Evolutionary conservation across 92 coral and sea anemone species (phyloP).

Genomic region (Parazoanthus atlanticus): DNA sequence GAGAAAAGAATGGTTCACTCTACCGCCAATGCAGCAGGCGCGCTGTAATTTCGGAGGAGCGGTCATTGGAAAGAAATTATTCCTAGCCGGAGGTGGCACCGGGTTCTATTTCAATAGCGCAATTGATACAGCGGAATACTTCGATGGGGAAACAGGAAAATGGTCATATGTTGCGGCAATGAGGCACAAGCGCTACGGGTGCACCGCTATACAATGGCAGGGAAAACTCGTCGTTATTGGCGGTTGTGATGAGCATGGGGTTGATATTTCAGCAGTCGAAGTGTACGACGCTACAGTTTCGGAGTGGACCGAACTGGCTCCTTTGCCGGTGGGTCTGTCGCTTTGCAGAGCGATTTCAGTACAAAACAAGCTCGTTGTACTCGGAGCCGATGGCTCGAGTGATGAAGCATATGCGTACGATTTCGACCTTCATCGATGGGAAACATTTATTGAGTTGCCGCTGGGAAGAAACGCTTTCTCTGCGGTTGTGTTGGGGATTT

Average conservation of each 20-base stretch:
- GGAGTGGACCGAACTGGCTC: slow-evolving; percentile 70
- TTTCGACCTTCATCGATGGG: slow-evolving; percentile 77
- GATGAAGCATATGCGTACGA: slow-evolving; percentile 69
- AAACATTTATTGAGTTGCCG: slow-evolving; percentile 61
- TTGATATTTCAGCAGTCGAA: slow-evolving; percentile 77
- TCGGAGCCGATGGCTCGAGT: slow-evolving; percentile 78
- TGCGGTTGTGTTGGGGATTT: slow-evolving; percentile 70
- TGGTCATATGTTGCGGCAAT: slow-evolving; percentile 78
- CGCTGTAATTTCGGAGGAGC: slow-evolving; percentile 88
- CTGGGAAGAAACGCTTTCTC: slow-evolving; percentile 75
- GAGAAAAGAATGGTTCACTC: slow-evolving; percentile 77
- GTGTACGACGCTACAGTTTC: slow-evolving; percentile 58
- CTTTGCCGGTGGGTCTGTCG: slow-evolving; percentile 70
- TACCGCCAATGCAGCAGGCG: slow-evolving; percentile 67
- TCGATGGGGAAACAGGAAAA: slow-evolving; percentile 76
- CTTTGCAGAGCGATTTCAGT: slow-evolving; percentile 74
- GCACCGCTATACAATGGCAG: slow-evolving; percentile 76
- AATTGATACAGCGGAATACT: slow-evolving; percentile 71
- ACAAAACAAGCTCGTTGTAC: slow-evolving; percentile 69
- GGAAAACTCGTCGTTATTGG: slow-evolving; percentile 80
- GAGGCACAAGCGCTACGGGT: slow-evolving; percentile 81
- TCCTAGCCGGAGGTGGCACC: slow-evolving; percentile 80
- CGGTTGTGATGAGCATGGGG: slow-evolving; percentile 73
- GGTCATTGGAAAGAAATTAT: slow-evolving; percentile 64
- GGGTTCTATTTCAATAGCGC: slow-evolving; percentile 95